A percentile compares a stretch with the other conserved stretches of the same genome.
phyloP scores from a whole-genome alignment of 2,888 invertebrate species.

The Phasia obesa region DNA sequence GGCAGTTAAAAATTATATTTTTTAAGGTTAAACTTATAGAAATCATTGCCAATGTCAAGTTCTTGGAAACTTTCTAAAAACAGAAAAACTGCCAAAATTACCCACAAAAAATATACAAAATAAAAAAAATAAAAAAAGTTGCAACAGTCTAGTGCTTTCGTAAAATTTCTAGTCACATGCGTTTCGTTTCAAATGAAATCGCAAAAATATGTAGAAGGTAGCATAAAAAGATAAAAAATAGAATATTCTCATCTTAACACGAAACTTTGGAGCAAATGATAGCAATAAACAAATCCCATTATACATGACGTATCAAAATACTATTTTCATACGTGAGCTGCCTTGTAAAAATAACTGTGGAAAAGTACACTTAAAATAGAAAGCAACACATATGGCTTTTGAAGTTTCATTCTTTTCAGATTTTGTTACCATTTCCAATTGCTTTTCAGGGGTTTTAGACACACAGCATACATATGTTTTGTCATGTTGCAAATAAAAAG shows the following conservation, averaged over 20 bases:
- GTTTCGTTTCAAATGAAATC: slow-evolving; percentile 6
- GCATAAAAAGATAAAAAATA: slow-evolving; percentile 40
- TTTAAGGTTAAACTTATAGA: slow-evolving; percentile 6
- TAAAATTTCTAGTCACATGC: slow-evolving; percentile 58
- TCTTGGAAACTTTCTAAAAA: slow-evolving; percentile 1
- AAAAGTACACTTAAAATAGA: too few relatives aligned
- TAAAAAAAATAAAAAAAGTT: slow-evolving; percentile 37
- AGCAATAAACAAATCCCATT: slow-evolving; percentile 82
- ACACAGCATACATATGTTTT: slow-evolving; percentile 35
- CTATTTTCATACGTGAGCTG: slow-evolving; percentile 80
- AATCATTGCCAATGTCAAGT: slow-evolving; percentile 59
- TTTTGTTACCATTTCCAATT: slow-evolving; percentile 35
- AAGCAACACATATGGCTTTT: neutral
- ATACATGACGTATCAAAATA: slow-evolving; percentile 81
- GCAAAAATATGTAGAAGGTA: slow-evolving; percentile 9
- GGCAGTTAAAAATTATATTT: slow-evolving; percentile 48
- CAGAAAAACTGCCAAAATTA: neutral
- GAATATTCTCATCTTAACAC: slow-evolving; percentile 62
- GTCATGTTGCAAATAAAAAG: neutral
- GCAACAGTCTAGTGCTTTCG: slow-evolving; percentile 65
- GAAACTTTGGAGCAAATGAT: slow-evolving; percentile 77
- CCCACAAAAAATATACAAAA: neutral
- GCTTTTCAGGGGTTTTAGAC: slow-evolving; percentile 17
- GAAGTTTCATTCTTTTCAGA: slow-evolving; percentile 21
- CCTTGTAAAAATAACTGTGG: slow-evolving; percentile 74